phyloP scores from a whole-genome alignment of 2,797 vertebrate species.

The Esox masquinongy region DNA sequence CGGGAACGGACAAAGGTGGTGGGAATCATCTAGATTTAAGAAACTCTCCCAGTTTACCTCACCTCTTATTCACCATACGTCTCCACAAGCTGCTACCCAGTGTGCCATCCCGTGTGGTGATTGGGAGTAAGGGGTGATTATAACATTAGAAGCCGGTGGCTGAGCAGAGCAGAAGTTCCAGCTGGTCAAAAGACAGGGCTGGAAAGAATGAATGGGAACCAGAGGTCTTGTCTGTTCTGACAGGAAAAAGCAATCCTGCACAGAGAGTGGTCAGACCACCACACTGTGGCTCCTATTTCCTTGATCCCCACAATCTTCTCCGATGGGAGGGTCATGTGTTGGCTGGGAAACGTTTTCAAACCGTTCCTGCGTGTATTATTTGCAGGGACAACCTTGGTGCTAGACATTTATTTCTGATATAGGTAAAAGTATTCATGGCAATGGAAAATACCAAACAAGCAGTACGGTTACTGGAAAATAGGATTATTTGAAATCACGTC shows the following conservation, averaged over 20 bases:
- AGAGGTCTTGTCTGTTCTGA: slow-evolving; percentile 55
- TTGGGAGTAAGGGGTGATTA: slow-evolving; percentile 65
- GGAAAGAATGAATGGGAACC: slow-evolving; percentile 40
- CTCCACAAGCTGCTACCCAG: slow-evolving; percentile 55
- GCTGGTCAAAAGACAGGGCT: slow-evolving; percentile 48
- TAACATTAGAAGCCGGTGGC: slow-evolving; percentile 72
- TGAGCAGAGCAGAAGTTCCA: slow-evolving; percentile 69
- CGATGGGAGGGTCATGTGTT: slow-evolving; percentile 13
- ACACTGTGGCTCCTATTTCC: slow-evolving; percentile 12
- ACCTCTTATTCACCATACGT: slow-evolving; percentile 49
- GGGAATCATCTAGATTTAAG: slow-evolving; percentile 58
- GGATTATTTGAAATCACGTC: not conserved
- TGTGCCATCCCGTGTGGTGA: slow-evolving; percentile 56
- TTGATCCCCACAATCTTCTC: slow-evolving; percentile 8
- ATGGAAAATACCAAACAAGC: not conserved
- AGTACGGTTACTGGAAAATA: not conserved
- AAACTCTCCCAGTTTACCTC: slow-evolving; percentile 51
- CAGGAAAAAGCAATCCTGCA: slow-evolving; percentile 66
- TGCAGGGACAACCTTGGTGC: not conserved
- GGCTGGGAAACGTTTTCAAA: slow-evolving; percentile 21
- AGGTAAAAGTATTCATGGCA: not conserved
- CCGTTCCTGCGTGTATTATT: slow-evolving; percentile 17
- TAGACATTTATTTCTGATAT: not conserved
- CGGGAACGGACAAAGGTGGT: slow-evolving; percentile 69
- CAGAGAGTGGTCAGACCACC: slow-evolving; percentile 31